A percentile compares a stretch with the other conserved stretches of the same genome.
Conservation (phyloP, 2,888 invertebrate species). For the Bembecia ichneumoniformis region DNA sequence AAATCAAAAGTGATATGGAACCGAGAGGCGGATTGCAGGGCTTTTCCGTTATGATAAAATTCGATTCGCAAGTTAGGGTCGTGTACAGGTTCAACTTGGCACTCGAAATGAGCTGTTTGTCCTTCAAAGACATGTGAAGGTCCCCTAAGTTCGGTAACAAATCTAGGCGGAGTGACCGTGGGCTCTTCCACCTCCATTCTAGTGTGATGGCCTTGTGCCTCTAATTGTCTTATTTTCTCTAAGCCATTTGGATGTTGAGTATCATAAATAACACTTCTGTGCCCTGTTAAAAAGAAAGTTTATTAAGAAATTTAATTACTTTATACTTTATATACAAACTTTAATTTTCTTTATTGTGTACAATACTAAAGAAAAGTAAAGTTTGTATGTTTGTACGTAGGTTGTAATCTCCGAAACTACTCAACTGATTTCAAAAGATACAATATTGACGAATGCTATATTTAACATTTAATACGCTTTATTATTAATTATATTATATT, state of each 20-base stretch:
- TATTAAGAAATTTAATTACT: no score
- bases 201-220: slow-evolving; percentile 87
- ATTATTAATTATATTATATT: no score
- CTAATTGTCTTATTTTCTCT: slow-evolving; percentile 90
- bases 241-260: slow-evolving; percentile 94
- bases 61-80: slow-evolving; percentile 91
- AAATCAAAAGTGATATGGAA: slow-evolving; percentile 98
- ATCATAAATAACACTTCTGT: slow-evolving; percentile 87
- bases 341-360: no score
- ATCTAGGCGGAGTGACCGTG: slow-evolving; percentile 83
- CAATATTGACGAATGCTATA: no score
- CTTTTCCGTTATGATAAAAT: slow-evolving; percentile 93
- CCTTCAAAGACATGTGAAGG: slow-evolving; percentile 92
- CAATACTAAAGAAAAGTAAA: no score
- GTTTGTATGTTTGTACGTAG: no score
- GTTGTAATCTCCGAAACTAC: no score
- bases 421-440: no score
- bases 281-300: slow-evolving; percentile 62
- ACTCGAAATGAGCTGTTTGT: slow-evolving; percentile 95
- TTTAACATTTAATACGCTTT: no score
- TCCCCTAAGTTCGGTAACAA: slow-evolving; percentile 88
- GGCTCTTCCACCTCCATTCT: slow-evolving; percentile 88
- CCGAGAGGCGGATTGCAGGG: slow-evolving; percentile 89
- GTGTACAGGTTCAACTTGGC: slow-evolving; percentile 91
- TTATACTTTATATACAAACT: no score